Evolutionary conservation across 2,113 vertebrate species (phyloP).

Genomic region (Carlito syrichta): DNA sequence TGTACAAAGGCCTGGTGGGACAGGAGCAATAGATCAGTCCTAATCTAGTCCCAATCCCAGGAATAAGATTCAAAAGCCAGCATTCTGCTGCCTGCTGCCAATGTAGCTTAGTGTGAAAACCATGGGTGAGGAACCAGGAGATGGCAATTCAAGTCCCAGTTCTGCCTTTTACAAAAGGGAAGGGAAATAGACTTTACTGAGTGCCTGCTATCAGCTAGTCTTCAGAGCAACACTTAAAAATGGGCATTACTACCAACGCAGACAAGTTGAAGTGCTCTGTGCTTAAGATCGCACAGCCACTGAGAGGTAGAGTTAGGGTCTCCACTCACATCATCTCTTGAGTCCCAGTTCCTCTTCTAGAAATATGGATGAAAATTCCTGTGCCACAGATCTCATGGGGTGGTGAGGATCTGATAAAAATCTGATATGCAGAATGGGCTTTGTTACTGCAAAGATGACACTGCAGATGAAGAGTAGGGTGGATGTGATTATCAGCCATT

Average conservation of each 20-base stretch:
- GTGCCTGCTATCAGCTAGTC: neutral
- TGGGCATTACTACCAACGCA: no score
- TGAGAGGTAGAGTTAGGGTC: neutral
- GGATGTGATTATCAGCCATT: neutral
- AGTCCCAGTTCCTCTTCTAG: neutral
- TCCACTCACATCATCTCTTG: neutral
- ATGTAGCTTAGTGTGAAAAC: neutral
- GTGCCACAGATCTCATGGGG: neutral
- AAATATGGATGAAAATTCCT: neutral
- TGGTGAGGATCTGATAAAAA: neutral
- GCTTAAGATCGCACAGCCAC: neutral
- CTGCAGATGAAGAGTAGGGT: rapidly evolving
- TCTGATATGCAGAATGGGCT: neutral
- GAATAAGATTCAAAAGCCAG: neutral
- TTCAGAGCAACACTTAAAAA: neutral
- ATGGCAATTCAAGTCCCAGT: no score
- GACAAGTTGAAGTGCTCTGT: neutral
- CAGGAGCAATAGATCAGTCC: rapidly evolving
- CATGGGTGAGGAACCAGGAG: neutral
- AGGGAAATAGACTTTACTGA: neutral
- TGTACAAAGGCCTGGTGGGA: neutral
- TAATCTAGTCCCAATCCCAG: neutral
- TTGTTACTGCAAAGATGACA: neutral
- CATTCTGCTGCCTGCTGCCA: neutral
- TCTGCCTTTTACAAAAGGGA: neutral